These are phyloP conservation scores for Odontocolon sp. DNA, from an alignment of 2,888 invertebrate genomes.

Conservation along the genomic window DNA sequence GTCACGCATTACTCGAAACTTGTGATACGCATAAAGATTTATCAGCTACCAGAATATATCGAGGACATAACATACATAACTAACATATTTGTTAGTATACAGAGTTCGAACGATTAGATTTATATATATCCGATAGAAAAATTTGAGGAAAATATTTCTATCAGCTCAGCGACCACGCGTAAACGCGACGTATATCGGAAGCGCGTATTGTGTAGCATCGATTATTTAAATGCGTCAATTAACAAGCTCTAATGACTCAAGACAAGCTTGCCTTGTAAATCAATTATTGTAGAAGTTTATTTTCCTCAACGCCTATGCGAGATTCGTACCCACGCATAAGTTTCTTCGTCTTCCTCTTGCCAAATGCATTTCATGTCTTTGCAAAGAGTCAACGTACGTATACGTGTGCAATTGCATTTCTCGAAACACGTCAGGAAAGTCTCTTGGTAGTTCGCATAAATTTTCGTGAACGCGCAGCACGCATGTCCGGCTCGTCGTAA, in stretches of 20 bases:
- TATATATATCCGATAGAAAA: constrained; percentile 2
- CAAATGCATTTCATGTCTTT: too few relatives aligned
- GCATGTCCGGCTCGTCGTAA: constrained; percentile 14
- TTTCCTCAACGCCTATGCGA: background rate
- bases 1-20: background rate
- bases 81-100: background rate
- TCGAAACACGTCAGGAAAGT: constrained; percentile 4
- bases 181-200: background rate
- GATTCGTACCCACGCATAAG: too few relatives aligned
- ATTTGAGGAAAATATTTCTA: background rate
- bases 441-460: constrained; percentile 34
- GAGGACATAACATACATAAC: background rate
- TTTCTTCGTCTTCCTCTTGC: too few relatives aligned
- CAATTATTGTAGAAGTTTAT: constrained; percentile 32
- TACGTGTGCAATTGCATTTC: constrained; percentile 16
- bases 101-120: background rate
- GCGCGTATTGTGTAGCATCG: constrained; percentile 9
- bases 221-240: constrained; percentile 42
- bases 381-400: constrained; percentile 42
- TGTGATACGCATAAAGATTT: background rate
- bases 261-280: constrained; percentile 30
- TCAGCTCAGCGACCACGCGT: background rate
- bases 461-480: constrained; percentile 26
- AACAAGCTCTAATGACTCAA: constrained; percentile 39
- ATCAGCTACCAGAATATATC: background rate